These are phyloP conservation scores for Slavum lentiscoides DNA, from an alignment of 2,888 invertebrate species.

Conservation along the genomic window DNA sequence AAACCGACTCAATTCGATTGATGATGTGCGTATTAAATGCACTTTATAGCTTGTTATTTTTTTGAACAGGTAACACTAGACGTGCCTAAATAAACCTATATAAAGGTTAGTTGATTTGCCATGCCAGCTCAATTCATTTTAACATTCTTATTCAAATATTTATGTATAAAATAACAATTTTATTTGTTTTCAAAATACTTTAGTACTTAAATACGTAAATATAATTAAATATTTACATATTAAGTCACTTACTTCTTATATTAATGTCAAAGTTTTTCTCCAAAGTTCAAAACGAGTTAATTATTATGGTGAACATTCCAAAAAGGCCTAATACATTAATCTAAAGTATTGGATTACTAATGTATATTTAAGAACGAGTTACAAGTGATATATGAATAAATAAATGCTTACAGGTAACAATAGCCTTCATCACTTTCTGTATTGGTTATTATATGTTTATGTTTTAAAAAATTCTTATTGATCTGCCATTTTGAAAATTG, in stretches of 20 bases:
- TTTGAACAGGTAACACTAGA: slow-evolving; percentile 52
- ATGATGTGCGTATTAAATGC: slow-evolving; percentile 31
- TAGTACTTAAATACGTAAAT: not conserved
- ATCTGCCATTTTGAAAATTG: slow-evolving; percentile 30
- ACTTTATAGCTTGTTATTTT: slow-evolving; percentile 46
- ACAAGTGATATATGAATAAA: slow-evolving; percentile 49
- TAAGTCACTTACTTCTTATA: slow-evolving; percentile 24
- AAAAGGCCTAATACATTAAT: slow-evolving; percentile 45
- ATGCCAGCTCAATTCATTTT: slow-evolving; percentile 29
- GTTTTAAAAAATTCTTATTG: slow-evolving; percentile 41
- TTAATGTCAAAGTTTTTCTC: slow-evolving; percentile 24
- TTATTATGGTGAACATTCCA: slow-evolving; percentile 36
- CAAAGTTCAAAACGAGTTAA: slow-evolving; percentile 27
- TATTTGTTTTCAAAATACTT: slow-evolving; percentile 6
- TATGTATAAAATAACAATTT: slow-evolving; percentile 19
- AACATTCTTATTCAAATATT: slow-evolving; percentile 30
- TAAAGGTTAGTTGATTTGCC: slow-evolving; percentile 41
- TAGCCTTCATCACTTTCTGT: slow-evolving; percentile 35
- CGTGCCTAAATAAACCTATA: slow-evolving; percentile 49
- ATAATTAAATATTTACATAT: slow-evolving; percentile 5
- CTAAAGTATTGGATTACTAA: slow-evolving; percentile 42
- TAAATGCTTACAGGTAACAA: slow-evolving; percentile 49
- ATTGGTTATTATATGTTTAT: slow-evolving; percentile 56
- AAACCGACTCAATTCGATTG: not conserved
- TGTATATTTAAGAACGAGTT: slow-evolving; percentile 50